These are phyloP conservation scores for Heloderma charlesbogerti DNA, from an alignment of 2,113 vertebrate genomes.

Conservation along the genomic window DNA sequence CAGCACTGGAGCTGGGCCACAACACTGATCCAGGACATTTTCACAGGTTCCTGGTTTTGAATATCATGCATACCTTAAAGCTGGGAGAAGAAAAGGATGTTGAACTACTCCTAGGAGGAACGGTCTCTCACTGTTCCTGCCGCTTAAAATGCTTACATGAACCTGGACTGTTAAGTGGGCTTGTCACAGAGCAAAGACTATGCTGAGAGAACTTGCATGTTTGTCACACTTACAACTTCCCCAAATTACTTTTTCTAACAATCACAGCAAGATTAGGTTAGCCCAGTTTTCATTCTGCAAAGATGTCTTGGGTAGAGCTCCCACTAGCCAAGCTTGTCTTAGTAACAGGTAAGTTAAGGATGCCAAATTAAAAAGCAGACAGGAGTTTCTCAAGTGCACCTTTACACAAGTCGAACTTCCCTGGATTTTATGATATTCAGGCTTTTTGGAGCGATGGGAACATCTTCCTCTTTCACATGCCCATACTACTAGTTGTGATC, in stretches of 20 bases:
- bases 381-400: not conserved
- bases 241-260: not conserved
- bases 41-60: not conserved
- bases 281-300: not conserved
- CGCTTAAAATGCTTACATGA: not conserved
- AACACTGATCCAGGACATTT: not conserved
- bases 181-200: not conserved
- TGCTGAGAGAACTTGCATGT: not conserved
- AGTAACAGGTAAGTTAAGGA: not conserved
- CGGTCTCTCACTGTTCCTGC: not conserved
- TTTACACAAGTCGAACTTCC: not conserved
- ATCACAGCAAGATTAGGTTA: not conserved
- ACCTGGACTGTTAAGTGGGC: not conserved
- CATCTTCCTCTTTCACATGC: not conserved
- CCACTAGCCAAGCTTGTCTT: not conserved
- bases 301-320: not conserved
- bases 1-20: no score
- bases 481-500: not conserved
- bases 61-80: not conserved
- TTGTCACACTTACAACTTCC: not conserved
- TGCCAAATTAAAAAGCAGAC: not conserved
- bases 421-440: not conserved
- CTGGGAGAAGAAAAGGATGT: not conserved
- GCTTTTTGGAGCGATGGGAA: not conserved
- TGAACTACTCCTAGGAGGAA: not conserved